Evolutionary conservation across 2,888 invertebrate species (phyloP).

Genomic region (Meiosimyza platycephala): DNA sequence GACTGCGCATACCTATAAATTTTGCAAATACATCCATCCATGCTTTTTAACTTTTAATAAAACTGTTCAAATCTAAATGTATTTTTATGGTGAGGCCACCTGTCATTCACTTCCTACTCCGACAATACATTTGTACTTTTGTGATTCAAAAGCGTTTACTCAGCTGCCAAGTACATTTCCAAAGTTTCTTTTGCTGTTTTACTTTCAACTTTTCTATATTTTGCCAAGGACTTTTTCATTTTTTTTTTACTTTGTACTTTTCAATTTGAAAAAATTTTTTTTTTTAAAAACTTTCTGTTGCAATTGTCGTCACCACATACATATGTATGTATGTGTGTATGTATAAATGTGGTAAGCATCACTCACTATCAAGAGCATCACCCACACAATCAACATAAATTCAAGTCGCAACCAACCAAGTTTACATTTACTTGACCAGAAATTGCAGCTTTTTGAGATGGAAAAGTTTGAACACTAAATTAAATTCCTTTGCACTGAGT

Average conservation of each 20-base stretch:
- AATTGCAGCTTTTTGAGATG: conserved; percentile 1
- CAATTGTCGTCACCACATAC: neutral
- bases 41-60: neutral
- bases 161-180: too few relatives aligned
- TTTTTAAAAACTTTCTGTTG: neutral
- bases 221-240: neutral
- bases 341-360: too few relatives aligned
- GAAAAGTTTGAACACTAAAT: neutral
- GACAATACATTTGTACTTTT: too few relatives aligned
- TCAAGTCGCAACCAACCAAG: conserved; percentile 56
- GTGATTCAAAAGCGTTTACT: too few relatives aligned
- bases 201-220: neutral
- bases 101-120: too few relatives aligned
- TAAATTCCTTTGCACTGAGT: neutral
- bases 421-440: conserved; percentile 52
- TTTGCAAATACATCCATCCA: too few relatives aligned
- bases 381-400: conserved; percentile 55
- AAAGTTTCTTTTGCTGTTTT: too few relatives aligned
- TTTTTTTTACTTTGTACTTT: neutral
- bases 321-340: too few relatives aligned
- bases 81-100: neutral
- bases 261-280: conserved; percentile 4
- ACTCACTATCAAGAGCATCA: neutral
- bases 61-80: neutral
- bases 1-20: too few relatives aligned